These are phyloP conservation scores for Rissa tridactyla DNA, from an alignment of 2,113 vertebrate genomes.

Conservation along the genomic window DNA sequence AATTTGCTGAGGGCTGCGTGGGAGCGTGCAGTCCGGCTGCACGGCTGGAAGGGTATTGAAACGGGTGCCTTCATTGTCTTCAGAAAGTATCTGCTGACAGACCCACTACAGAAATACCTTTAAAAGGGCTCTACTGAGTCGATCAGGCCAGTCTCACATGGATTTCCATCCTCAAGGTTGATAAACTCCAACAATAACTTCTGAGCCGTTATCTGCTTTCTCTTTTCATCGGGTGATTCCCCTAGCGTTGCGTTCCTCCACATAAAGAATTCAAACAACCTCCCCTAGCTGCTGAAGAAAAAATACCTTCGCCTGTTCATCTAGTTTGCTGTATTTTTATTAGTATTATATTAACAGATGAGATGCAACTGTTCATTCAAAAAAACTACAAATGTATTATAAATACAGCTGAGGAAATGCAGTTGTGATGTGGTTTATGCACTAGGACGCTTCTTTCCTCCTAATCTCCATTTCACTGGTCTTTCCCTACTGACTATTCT, in stretches of 20 bases:
- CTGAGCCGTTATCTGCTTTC: not conserved
- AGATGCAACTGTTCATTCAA: not conserved
- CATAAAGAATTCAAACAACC: not conserved
- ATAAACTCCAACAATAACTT: not conserved
- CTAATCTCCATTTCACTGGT: not conserved
- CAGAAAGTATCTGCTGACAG: not conserved
- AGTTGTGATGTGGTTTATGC: not conserved
- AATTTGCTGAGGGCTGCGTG: accelerated
- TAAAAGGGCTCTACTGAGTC: not conserved
- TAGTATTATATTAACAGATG: not conserved
- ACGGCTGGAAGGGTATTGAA: not conserved
- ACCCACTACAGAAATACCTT: not conserved
- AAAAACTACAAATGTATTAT: not conserved
- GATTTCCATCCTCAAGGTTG: not conserved
- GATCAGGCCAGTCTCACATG: accelerated
- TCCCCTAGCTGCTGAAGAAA: not conserved
- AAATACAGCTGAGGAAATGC: not conserved
- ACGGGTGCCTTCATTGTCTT: not conserved
- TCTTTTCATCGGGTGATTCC: not conserved
- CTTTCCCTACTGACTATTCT: not conserved
- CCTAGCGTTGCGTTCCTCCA: not conserved
- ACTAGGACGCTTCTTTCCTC: not conserved
- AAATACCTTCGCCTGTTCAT: not conserved
- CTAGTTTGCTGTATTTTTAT: not conserved
- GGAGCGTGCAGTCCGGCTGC: accelerated